These are phyloP conservation scores for cattle (Bos taurus) DNA, from an alignment of 2,113 vertebrate genomes.

Conservation along the genomic window DNA sequence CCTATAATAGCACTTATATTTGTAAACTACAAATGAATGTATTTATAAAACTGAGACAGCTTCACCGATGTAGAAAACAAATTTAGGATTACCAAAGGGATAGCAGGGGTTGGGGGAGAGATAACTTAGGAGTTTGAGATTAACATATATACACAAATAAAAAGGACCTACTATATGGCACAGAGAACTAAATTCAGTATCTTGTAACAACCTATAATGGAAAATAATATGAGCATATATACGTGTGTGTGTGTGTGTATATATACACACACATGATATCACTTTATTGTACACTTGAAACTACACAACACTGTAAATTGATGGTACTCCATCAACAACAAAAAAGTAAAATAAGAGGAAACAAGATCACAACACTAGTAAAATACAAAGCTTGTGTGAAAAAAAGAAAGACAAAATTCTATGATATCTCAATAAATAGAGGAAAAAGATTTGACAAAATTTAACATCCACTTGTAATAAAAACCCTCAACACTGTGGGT, in stretches of 20 bases:
- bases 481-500: background rate
- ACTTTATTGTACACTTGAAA: background rate
- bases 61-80: background rate
- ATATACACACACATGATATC: background rate
- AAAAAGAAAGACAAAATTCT: background rate
- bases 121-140: background rate
- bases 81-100: background rate
- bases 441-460: background rate
- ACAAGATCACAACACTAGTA: background rate
- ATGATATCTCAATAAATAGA: background rate
- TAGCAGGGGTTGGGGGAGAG: background rate
- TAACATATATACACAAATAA: background rate
- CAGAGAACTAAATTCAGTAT: background rate
- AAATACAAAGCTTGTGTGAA: background rate
- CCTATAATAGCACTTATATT: background rate
- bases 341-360: background rate
- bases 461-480: background rate
- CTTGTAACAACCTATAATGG: background rate
- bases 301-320: background rate
- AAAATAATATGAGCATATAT: background rate
- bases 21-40: background rate
- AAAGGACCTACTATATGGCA: background rate
- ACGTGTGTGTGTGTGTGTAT: background rate
- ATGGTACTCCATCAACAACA: background rate
- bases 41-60: background rate